A percentile compares a stretch with the other conserved stretches of the same genome.
Conservation (phyloP, 2,797 vertebrate genomes). For the Spondyliosoma cantharus region DNA sequence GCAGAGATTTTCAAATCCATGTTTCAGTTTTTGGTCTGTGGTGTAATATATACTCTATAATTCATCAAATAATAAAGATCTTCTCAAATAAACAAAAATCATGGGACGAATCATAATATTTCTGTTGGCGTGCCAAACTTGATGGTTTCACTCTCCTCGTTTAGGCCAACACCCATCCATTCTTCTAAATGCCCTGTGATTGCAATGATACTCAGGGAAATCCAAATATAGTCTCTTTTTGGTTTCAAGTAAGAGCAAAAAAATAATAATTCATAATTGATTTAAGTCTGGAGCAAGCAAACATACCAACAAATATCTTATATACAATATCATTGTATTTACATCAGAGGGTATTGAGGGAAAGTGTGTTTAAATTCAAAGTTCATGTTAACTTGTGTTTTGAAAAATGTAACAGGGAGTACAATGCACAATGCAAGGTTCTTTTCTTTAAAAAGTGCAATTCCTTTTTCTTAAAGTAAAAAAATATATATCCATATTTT, state of each 20-base stretch:
- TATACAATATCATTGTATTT: constrained; percentile 85
- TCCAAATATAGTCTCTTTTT: constrained; percentile 82
- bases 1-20: constrained; percentile 68
- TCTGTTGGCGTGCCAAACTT: constrained; percentile 53
- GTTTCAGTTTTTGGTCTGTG: constrained; percentile 78
- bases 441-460: constrained; percentile 87
- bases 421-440: constrained; percentile 83
- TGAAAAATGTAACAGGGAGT: constrained; percentile 81
- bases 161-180: constrained; percentile 52
- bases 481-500: constrained; percentile 88
- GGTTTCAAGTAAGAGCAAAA: constrained; percentile 84
- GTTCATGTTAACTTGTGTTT: constrained; percentile 73
- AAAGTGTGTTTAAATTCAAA: constrained; percentile 76
- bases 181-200: constrained; percentile 77
- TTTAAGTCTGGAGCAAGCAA: constrained; percentile 82
- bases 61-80: constrained; percentile 76
- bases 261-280: constrained; percentile 79
- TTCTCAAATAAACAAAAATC: constrained; percentile 69
- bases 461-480: constrained; percentile 87
- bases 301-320: constrained; percentile 84
- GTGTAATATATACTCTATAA: constrained; percentile 78
- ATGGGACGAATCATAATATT: constrained; percentile 68
- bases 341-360: constrained; percentile 79
- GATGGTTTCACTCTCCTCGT: constrained; percentile 40
- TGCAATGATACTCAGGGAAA: constrained; percentile 76